Conservation (phyloP, 30 jellyfish, hydroid and myxozoan genomes). For the Turritopsis dohrnii region DNA sequence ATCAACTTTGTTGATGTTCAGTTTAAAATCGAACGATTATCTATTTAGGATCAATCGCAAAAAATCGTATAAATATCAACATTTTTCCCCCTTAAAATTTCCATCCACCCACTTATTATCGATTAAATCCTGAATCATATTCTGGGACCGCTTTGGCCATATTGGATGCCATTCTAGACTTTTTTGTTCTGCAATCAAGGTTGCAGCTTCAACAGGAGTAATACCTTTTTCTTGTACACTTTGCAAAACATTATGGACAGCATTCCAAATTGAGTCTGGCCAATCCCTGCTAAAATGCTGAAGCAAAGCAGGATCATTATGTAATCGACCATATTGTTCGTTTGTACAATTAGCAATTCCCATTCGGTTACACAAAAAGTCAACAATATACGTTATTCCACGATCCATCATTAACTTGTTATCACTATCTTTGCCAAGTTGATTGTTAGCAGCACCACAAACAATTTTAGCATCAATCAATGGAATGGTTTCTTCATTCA, state of each 20-base stretch:
- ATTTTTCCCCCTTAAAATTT: background rate
- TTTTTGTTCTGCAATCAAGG: constrained; percentile 62
- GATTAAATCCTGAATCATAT: constrained; percentile 52
- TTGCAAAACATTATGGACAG: constrained; percentile 56
- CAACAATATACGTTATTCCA: constrained; percentile 92
- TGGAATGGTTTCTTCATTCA: constrained; percentile 84
- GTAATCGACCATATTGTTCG: constrained; percentile 80
- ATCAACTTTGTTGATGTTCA: too few relatives aligned
- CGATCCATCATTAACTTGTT: constrained; percentile 54
- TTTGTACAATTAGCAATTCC: constrained; percentile 91
- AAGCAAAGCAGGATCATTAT: constrained; percentile 66
- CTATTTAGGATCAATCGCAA: too few relatives aligned
- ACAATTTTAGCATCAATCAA: constrained; percentile 60
- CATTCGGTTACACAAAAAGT: constrained; percentile 81
- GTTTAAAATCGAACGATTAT: too few relatives aligned
- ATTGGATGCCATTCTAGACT: constrained; percentile 76
- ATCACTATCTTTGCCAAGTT: constrained; percentile 81
- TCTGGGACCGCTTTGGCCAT: constrained; percentile 80
- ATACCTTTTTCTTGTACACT: constrained; percentile 52
- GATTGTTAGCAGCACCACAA: constrained; percentile 96
- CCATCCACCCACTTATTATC: constrained; percentile 37
- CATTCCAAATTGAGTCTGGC: constrained; percentile 73
- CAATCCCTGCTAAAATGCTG: constrained; percentile 60
- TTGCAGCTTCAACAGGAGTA: constrained; percentile 85
- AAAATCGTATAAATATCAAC: too few relatives aligned